These are phyloP conservation scores for Pycnonotus jocosus DNA, from an alignment of 2,113 vertebrate species.

Conservation along the genomic window DNA sequence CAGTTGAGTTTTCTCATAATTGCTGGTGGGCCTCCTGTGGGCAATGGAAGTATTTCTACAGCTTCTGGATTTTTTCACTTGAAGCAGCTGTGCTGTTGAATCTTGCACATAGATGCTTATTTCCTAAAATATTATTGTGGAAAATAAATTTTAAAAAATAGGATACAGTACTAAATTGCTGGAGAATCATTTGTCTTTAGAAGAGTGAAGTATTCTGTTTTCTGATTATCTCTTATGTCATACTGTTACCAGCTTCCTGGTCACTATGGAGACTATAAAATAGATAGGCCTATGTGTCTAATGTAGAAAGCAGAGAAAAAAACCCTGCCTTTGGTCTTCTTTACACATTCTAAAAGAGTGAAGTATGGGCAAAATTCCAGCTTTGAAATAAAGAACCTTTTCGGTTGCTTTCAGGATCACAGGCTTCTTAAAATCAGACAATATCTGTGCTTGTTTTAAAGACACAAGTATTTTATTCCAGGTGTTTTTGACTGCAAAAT, in stretches of 20 bases:
- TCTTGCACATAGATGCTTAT: background rate
- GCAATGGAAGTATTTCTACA: background rate
- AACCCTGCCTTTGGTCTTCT: background rate
- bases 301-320: background rate
- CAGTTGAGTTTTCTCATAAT: background rate
- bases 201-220: background rate
- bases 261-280: conserved; percentile 47
- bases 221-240: conserved; percentile 8
- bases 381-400: background rate
- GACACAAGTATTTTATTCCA: conserved; percentile 13
- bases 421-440: background rate
- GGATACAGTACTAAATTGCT: background rate
- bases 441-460: background rate
- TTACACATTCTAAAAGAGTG: background rate
- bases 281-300: background rate
- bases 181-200: background rate
- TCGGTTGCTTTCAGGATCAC: background rate
- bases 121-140: background rate
- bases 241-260: background rate
- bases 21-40: background rate
- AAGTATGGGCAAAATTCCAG: conserved; percentile 35
- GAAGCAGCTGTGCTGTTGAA: background rate
- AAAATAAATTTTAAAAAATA: background rate
- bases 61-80: background rate
- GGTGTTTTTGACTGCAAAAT: conserved; percentile 27